Evolutionary conservation across 2,888 invertebrate genomes (phyloP).

Genomic region (Parascotia fuliginaria): DNA sequence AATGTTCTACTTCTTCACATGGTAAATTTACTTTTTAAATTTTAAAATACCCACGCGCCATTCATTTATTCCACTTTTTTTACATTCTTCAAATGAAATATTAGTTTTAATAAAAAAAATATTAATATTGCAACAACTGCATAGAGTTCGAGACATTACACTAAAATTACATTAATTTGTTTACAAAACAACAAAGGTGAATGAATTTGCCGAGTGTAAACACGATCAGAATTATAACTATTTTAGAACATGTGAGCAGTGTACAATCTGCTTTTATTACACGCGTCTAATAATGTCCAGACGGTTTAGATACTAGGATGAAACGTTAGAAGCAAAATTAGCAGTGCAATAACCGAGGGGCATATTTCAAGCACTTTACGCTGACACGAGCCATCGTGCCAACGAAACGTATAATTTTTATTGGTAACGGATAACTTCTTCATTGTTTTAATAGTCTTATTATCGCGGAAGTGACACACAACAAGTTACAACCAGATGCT

Average conservation of each 20-base stretch:
- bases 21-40: no score
- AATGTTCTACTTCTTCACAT: no score
- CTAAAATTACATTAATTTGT: constrained; percentile 19
- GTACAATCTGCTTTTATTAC: constrained; percentile 53
- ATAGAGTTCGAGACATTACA: background rate
- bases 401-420: constrained; percentile 50
- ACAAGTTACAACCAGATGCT: constrained; percentile 43
- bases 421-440: constrained; percentile 53
- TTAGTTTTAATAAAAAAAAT: no score
- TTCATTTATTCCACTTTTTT: no score
- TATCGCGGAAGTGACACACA: constrained; percentile 53
- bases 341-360: constrained; percentile 63
- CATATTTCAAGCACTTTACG: constrained; percentile 69
- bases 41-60: no score
- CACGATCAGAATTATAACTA: constrained; percentile 36
- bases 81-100: no score
- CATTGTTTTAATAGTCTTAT: constrained; percentile 55
- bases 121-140: no score
- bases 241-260: constrained; percentile 43
- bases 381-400: constrained; percentile 48
- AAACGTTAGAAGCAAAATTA: constrained; percentile 63
- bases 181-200: constrained; percentile 37
- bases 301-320: constrained; percentile 57
- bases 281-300: constrained; percentile 47
- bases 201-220: constrained; percentile 32